Percentiles rank a stretch among this genome's conserved stretches.
Conservation (phyloP, 2,113 vertebrate species). For the Budorcas taxicolor region DNA sequence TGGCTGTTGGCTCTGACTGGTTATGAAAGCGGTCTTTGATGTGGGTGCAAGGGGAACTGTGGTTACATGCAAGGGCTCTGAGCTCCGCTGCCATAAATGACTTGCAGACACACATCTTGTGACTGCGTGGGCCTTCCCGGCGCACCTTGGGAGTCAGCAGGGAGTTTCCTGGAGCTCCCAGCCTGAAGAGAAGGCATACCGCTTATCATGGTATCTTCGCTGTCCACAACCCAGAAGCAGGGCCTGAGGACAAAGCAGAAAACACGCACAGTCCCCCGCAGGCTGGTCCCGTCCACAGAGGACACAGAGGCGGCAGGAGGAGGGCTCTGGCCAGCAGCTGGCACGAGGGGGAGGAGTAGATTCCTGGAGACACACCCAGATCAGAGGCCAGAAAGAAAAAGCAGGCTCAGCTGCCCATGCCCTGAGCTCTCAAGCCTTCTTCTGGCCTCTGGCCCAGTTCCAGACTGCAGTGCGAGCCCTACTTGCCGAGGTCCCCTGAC, state of each 20-base stretch:
- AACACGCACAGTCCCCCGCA: background rate
- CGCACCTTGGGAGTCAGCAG: background rate
- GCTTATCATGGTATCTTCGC: background rate
- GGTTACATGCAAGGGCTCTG: constrained; percentile 36
- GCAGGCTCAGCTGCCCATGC: background rate
- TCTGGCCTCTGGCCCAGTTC: background rate
- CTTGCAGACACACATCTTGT: constrained; percentile 21
- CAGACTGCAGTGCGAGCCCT: background rate
- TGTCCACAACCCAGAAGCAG: background rate
- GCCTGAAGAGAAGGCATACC: background rate
- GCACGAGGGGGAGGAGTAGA: constrained; percentile 31
- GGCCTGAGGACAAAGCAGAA: background rate
- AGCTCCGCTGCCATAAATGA: background rate
- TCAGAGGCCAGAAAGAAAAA: constrained; percentile 35
- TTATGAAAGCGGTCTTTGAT: constrained; percentile 60
- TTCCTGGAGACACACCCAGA: constrained; percentile 70
- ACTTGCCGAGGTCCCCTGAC: background rate
- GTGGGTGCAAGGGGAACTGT: constrained; percentile 35
- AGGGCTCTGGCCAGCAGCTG: constrained; percentile 27
- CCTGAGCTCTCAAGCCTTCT: background rate
- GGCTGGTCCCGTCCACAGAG: background rate
- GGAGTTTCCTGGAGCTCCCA: background rate
- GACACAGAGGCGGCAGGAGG: background rate
- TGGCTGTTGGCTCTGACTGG: constrained; percentile 18
- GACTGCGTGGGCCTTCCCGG: background rate